A percentile compares a stretch with the other conserved stretches of the same genome.
Evolutionary conservation across 2,888 invertebrate genomes (phyloP).

Genomic region (Apamea monoglypha): DNA sequence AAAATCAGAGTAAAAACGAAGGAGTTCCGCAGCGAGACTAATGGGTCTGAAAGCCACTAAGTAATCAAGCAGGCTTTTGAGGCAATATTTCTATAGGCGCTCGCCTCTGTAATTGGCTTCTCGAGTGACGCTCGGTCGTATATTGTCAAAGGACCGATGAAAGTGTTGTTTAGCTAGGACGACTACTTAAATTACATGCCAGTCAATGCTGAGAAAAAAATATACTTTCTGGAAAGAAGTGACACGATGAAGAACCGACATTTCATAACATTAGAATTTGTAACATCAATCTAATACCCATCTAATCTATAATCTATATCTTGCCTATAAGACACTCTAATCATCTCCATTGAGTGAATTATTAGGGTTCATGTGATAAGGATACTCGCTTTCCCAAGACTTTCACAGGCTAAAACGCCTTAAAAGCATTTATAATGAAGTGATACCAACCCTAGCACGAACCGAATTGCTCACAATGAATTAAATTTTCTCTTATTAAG

Average conservation of each 20-base stretch:
- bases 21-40: slow-evolving; percentile 12
- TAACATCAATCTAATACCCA: background rate
- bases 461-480: slow-evolving; percentile 22
- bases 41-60: slow-evolving; percentile 30
- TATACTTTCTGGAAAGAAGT: background rate
- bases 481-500: slow-evolving; percentile 35
- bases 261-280: background rate
- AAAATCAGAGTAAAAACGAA: slow-evolving; percentile 16
- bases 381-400: background rate
- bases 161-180: slow-evolving; percentile 40
- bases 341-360: background rate
- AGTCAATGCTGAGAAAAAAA: background rate
- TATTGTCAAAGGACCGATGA: slow-evolving; percentile 70
- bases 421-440: slow-evolving; percentile 37
- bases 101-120: slow-evolving; percentile 34
- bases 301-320: background rate
- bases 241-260: background rate
- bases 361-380: background rate
- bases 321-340: background rate
- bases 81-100: slow-evolving; percentile 29
- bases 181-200: slow-evolving; percentile 6
- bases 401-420: slow-evolving; percentile 2
- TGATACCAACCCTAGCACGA: slow-evolving; percentile 7
- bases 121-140: slow-evolving; percentile 62
- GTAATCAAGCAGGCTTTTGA: slow-evolving; percentile 44